Evolutionary conservation across 2,113 vertebrate species (phyloP), one percentile per base, ranked within the genome.

Genomic region (Spermophilus dauricus): DNA sequence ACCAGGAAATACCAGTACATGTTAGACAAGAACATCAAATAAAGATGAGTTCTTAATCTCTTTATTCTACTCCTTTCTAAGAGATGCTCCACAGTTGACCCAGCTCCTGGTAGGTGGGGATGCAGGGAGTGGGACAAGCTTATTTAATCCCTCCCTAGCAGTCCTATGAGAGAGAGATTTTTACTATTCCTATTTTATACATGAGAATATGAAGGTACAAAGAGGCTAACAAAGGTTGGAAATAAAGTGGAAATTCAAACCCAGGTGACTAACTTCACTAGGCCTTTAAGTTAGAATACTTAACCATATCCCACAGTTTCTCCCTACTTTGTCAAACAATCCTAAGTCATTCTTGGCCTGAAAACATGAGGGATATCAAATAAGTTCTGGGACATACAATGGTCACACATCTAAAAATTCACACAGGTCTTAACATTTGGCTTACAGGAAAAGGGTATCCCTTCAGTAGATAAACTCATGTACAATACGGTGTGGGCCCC

Each of bases 1-100:
- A 86, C 63, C 94, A 92, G 77, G 75, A 97, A 97, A 97, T 78
- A 58, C 89, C 70, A 84, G 80, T 69, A 93, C 61, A 69, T 34
- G 61, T 0, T 89, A 65, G 48, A 76, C 53, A 97, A 94, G 78
- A 95, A 80, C 39, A 81, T 67, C 69, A 94, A 86, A 96, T 58
- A 58, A 58, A 80, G 48, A 82, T 77, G 58, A 85, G n/a, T 56
- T 97, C 86, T 92, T 93, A 58, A 97, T 96, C 42, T 96, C 56
- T 69, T 45, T 87, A 48, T 45, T 94, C 39, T 70, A 83, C 10
- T 81, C 28, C 67, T 87, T 92, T 86, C 81, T 77, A 89, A 96
- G 58, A 97, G 63, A 93, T 53, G 39, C 61, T 86, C 51, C 51
- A 51, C 37, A 51, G 72, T 45, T 91, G 67, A 91, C 24, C 86